phyloP scores from a whole-genome alignment of 2,113 vertebrate genomes.

The Stigmatopora argus region DNA sequence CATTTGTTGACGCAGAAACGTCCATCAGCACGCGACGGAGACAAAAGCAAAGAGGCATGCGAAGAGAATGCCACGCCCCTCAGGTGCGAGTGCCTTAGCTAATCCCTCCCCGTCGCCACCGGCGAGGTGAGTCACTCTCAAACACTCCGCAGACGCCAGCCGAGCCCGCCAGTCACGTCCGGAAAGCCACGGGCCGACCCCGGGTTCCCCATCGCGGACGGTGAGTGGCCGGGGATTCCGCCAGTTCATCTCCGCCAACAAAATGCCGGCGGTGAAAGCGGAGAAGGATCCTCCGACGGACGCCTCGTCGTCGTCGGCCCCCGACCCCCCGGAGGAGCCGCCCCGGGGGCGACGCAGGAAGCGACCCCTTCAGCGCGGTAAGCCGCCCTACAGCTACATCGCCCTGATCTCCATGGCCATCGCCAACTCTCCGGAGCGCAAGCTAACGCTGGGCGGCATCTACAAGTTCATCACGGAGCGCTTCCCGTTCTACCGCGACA shows the following conservation, averaged over 20 bases:
- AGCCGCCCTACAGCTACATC: constrained; percentile 91
- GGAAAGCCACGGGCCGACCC: not conserved
- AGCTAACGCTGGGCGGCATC: constrained; percentile 87
- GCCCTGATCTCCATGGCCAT: constrained; percentile 92
- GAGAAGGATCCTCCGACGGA: constrained; percentile 72
- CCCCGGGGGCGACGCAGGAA: constrained; percentile 79
- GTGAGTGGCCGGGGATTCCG: too few relatives aligned
- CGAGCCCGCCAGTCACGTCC: too few relatives aligned
- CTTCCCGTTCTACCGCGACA: constrained; percentile 92
- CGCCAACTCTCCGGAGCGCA: constrained; percentile 84
- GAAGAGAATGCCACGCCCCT: constrained; percentile 52
- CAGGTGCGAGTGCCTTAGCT: constrained; percentile 32
- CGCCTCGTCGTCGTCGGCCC: constrained; percentile 32
- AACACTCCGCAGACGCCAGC: constrained; percentile 59
- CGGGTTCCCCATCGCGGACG: not conserved
- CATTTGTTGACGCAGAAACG: constrained; percentile 18
- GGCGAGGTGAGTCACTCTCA: constrained; percentile 48
- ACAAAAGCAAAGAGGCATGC: constrained; percentile 58
- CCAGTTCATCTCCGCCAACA: too few relatives aligned
- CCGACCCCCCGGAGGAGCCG: constrained; percentile 60
- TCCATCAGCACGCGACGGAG: constrained; percentile 1
- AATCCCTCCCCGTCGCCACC: constrained; percentile 45
- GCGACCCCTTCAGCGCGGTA: constrained; percentile 84
- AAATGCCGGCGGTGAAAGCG: constrained; percentile 78
- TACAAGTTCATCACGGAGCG: constrained; percentile 95